Percentiles rank a stretch among this genome's conserved stretches.
Conservation (phyloP, 2,797 vertebrate species). For the Megaceryle alcyon region DNA sequence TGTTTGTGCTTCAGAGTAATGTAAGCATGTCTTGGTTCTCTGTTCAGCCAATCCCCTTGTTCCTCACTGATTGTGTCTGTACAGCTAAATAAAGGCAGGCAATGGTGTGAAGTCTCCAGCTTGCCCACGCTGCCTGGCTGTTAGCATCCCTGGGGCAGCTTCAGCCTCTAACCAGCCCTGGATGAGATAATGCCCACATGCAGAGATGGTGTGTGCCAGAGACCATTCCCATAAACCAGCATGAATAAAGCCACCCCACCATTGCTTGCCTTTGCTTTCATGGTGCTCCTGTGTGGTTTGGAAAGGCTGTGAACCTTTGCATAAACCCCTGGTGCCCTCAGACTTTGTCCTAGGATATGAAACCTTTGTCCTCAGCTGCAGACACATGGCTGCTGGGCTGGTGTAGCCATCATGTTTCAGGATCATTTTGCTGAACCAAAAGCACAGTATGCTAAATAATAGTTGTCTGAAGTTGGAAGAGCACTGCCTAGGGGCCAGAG, state of each 20-base stretch:
- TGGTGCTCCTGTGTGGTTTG: background rate
- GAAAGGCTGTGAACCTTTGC: background rate
- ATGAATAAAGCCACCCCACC: background rate
- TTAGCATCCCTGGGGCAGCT: background rate
- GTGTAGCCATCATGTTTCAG: accelerated
- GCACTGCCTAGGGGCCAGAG: background rate
- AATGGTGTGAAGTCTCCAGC: background rate
- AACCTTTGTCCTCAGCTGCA: background rate
- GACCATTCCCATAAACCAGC: background rate
- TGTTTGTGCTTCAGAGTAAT: background rate
- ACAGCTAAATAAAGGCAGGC: background rate
- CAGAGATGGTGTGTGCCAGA: background rate
- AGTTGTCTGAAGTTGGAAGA: background rate
- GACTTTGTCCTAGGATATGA: background rate
- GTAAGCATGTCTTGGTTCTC: background rate
- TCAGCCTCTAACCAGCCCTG: background rate
- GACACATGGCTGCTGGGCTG: accelerated
- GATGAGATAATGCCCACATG: accelerated
- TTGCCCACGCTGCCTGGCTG: accelerated
- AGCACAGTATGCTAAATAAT: background rate
- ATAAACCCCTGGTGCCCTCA: background rate
- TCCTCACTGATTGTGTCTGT: background rate
- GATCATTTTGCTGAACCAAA: background rate
- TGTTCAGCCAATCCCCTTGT: accelerated
- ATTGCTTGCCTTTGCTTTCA: background rate